These are phyloP conservation scores for Perithous albicinctus DNA, from an alignment of 2,888 invertebrate genomes.

Conservation along the genomic window DNA sequence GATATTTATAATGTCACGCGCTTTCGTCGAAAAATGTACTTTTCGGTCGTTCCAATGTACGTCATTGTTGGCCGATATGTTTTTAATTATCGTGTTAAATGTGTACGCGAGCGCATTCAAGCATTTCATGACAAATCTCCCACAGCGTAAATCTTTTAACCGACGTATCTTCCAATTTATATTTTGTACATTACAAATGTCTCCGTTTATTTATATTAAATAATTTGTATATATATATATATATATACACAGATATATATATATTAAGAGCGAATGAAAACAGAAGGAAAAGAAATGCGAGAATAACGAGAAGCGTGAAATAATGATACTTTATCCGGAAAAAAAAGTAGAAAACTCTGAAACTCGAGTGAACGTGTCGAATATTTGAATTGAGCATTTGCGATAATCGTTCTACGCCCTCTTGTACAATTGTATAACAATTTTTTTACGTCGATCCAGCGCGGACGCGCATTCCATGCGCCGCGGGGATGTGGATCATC, in stretches of 20 bases:
- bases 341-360: neutral
- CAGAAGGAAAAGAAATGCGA: neutral
- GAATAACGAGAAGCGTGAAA: constrained; percentile 4
- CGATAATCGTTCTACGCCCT: constrained; percentile 31
- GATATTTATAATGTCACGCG: neutral
- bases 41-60: constrained; percentile 9
- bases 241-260: constrained; percentile 56
- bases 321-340: constrained; percentile 38
- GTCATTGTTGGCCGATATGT: constrained; percentile 64
- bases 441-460: constrained; percentile 62
- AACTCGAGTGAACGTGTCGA: constrained; percentile 12
- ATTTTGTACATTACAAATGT: constrained; percentile 80
- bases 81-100: constrained; percentile 66
- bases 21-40: constrained; percentile 35
- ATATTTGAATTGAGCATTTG: constrained; percentile 48
- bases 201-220: constrained; percentile 82
- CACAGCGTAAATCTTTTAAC: constrained; percentile 40
- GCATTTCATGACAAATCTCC: constrained; percentile 70
- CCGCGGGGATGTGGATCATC: constrained; percentile 44
- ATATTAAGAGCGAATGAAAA: constrained; percentile 20
- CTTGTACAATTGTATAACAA: constrained; percentile 60
- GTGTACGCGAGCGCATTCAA: constrained; percentile 69
- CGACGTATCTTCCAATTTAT: constrained; percentile 67
- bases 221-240: constrained; percentile 75
- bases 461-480: constrained; percentile 14